Base-by-base conservation (phyloP, 2,888 invertebrate genomes). In the Heliconius erato region DNA sequence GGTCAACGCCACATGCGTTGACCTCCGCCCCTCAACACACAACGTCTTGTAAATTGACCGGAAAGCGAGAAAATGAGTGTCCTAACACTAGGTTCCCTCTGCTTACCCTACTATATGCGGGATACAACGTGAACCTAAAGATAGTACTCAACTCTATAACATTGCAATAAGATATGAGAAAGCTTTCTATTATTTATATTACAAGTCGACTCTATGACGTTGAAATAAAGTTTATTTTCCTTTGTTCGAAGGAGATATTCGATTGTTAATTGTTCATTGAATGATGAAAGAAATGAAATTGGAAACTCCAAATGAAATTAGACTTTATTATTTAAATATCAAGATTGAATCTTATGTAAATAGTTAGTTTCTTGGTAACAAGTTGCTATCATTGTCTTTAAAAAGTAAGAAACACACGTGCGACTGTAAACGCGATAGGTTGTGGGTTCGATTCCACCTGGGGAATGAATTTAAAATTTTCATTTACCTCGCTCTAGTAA, bases 241-340 rank as follows among this genome's bases (percentile, higher is more conserved):
- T 59, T 68, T 23, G 63, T 5, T 23, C 0, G 23, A 35, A 28
- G 44, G 19, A 72, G 23, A 28, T 67, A 79, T 74, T 59, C 44
- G 65, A 35, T 74, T 68, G 26, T 54, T 69, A 35, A 81, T 80
- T 79, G 69, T 49, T 68, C 74, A 68, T 83, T 78, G 49, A 76
- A 68, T 35, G 71, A 74, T 54, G 71, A 77, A 78, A 72, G 80
- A 65, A 82, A 77, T 69, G 40, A 23, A 63, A 23, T 72, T 7
- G 40, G 5, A 12, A 19, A 71, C 67, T 28, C 0, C 49, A 65
- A 3, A 23, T 23, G 12, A 77, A 72, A 54, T 19, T 54, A 49
- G 54, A 74, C 79, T 59, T 67, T 82, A 79, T 79, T 11, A 4
- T 0, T 0, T 63, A 12, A n/a, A 0, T 0, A 4, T 16, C 16